Percentiles rank a stretch among this genome's conserved stretches.
These are phyloP conservation scores for Capreolus pygargus DNA, from an alignment of 2,113 vertebrate genomes.

Conservation along the genomic window DNA sequence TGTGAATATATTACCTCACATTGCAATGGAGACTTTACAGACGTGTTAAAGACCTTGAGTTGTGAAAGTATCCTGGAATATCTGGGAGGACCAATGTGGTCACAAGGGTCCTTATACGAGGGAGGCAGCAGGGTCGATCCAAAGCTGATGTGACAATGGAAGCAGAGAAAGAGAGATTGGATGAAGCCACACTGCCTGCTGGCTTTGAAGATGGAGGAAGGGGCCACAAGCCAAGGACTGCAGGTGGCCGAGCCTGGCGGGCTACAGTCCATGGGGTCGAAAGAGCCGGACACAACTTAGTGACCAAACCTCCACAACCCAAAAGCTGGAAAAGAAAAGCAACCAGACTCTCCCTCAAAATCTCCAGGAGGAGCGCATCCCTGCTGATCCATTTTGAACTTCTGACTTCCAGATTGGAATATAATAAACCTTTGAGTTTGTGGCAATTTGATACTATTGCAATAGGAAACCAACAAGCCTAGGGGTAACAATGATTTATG, in stretches of 20 bases:
- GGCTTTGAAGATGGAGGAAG: neutral
- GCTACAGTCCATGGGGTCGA: neutral
- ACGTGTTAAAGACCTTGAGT: neutral
- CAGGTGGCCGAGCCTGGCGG: rapidly evolving
- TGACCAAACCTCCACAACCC: neutral
- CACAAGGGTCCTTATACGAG: neutral
- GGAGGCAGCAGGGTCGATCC: too few relatives aligned
- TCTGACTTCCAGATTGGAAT: neutral
- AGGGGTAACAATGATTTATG: neutral
- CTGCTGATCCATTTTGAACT: neutral
- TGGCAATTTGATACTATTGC: neutral
- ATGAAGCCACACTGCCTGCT: neutral
- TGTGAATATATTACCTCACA: neutral
- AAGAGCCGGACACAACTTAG: neutral
- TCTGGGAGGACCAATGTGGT: rapidly evolving
- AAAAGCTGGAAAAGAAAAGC: neutral
- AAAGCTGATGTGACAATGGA: neutral
- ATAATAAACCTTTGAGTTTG: neutral
- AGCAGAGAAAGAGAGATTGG: neutral
- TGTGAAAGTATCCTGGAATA: neutral
- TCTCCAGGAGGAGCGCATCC: neutral
- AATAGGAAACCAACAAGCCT: neutral
- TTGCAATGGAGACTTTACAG: neutral
- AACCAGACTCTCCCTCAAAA: neutral
- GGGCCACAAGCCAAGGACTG: neutral